These are phyloP conservation scores for Neopipo cinnamomea DNA, from an alignment of 2,113 vertebrate genomes.

Conservation along the genomic window DNA sequence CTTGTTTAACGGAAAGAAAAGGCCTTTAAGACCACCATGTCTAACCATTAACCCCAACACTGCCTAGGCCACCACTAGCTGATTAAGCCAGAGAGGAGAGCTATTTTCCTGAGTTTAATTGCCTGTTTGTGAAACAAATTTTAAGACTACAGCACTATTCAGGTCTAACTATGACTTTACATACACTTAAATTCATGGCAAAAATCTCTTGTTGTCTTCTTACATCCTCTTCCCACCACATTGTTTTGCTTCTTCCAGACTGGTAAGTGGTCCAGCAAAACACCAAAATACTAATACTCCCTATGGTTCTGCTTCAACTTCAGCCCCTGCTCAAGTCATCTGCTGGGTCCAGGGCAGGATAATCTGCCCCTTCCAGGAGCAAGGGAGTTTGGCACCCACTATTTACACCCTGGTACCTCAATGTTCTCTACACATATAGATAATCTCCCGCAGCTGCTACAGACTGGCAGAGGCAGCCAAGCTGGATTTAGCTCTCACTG, in stretches of 20 bases:
- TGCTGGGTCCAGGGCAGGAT: not conserved
- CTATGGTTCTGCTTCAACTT: not conserved
- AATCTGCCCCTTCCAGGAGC: not conserved
- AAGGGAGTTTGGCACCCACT: not conserved
- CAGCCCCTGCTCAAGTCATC: not conserved
- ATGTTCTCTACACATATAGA: not conserved
- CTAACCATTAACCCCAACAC: not conserved
- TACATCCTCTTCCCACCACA: not conserved
- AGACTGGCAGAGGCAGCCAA: not conserved
- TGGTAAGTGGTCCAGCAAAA: not conserved
- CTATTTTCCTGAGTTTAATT: not conserved
- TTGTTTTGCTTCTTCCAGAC: not conserved
- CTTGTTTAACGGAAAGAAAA: not conserved
- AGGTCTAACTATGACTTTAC: not conserved
- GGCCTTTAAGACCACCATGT: not conserved
- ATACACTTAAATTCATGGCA: not conserved
- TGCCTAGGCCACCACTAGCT: not conserved
- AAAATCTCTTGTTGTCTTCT: not conserved
- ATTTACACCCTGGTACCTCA: not conserved
- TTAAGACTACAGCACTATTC: not conserved
- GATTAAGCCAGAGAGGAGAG: not conserved
- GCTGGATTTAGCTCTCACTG: not conserved
- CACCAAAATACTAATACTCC: fast-evolving
- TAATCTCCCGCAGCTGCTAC: not conserved
- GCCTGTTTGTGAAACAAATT: not conserved